These are phyloP conservation scores for Macrosiphum euphorbiae DNA, from an alignment of 2,888 invertebrate genomes.

Conservation along the genomic window DNA sequence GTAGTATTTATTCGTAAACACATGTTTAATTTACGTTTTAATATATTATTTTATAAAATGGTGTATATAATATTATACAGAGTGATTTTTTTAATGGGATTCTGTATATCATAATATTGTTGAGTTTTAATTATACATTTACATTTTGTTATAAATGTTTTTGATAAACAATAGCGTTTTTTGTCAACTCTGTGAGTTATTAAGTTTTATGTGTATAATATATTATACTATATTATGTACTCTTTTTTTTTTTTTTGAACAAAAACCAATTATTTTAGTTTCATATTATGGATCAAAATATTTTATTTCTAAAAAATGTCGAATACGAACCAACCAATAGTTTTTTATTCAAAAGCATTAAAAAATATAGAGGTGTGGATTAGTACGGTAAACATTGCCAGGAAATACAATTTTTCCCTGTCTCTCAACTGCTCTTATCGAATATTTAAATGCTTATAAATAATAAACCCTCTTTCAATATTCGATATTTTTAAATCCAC, in stretches of 20 bases:
- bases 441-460: neutral
- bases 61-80: neutral
- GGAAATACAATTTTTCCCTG: neutral
- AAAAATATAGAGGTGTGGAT: neutral
- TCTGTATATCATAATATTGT: neutral
- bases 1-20: neutral
- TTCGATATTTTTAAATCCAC: neutral
- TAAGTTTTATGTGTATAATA: neutral
- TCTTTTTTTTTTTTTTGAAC: neutral
- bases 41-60: neutral
- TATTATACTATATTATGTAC: neutral
- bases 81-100: slow-evolving; percentile 5
- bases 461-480: neutral
- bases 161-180: neutral
- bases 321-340: neutral
- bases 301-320: neutral
- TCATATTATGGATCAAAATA: neutral
- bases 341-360: neutral
- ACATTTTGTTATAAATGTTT: neutral
- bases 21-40: neutral
- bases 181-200: neutral
- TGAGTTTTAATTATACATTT: neutral
- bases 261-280: neutral
- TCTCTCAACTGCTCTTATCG: neutral
- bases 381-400: neutral